Conservation (phyloP, 2,888 invertebrate species). For the Phyllotreta striolata region DNA sequence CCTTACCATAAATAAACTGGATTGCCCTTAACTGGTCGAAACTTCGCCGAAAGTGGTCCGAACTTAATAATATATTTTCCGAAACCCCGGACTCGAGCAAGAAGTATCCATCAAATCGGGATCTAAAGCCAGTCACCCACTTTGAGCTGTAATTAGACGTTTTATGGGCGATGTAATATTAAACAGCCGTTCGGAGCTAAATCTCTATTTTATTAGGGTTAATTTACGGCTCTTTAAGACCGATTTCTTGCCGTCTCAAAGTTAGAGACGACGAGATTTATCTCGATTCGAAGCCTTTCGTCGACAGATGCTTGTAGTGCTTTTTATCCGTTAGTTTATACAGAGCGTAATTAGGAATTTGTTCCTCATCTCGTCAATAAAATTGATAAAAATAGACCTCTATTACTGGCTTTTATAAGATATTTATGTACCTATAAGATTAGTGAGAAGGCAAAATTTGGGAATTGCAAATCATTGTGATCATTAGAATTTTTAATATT, state of each 20-base stretch:
- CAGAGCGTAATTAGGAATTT: too few species aligned
- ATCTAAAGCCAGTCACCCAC: slow-evolving; percentile 40
- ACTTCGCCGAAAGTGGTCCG: slow-evolving; percentile 12
- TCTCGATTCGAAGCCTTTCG: slow-evolving; percentile 4
- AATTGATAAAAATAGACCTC: too few species aligned
- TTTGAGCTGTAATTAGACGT: slow-evolving; percentile 39
- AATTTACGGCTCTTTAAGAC: slow-evolving; percentile 37
- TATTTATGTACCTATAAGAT: too few species aligned
- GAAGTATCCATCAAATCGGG: slow-evolving; percentile 40
- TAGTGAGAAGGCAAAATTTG: too few species aligned
- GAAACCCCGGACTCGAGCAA: slow-evolving; percentile 28
- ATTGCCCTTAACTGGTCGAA: slow-evolving; percentile 20
- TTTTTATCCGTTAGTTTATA: too few species aligned
- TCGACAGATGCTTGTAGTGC: slow-evolving; percentile 2
- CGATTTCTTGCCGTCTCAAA: slow-evolving; percentile 22
- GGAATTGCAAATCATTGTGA: too few species aligned
- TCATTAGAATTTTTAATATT: too few species aligned
- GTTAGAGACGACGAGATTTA: slow-evolving; percentile 16
- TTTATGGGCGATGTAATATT: slow-evolving; percentile 40
- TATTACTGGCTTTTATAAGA: too few species aligned
- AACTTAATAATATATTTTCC: slow-evolving; percentile 23
- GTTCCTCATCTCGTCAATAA: too few species aligned
- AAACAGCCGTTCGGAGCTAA: slow-evolving; percentile 38
- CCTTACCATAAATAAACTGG: slow-evolving; percentile 15
- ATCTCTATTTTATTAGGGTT: slow-evolving; percentile 41